Percentiles rank a stretch among this genome's conserved stretches.
These are phyloP conservation scores for Alaudala cheleensis DNA, from an alignment of 2,113 vertebrate species.

Conservation along the genomic window DNA sequence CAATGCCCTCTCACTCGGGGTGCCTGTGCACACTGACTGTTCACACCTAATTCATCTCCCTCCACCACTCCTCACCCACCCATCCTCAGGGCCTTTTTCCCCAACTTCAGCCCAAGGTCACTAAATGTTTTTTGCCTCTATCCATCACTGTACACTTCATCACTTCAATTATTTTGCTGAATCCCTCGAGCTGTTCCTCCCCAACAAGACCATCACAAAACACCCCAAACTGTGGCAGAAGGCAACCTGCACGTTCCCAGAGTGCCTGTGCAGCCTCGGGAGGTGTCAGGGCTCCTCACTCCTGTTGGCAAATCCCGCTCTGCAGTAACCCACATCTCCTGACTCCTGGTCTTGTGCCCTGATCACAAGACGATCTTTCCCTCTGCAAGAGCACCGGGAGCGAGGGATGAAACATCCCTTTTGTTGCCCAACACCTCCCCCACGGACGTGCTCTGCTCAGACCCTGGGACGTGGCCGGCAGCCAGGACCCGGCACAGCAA, in stretches of 20 bases:
- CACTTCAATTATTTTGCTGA: neutral
- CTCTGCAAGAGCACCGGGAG: slow-evolving; percentile 11
- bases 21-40: fast-evolving
- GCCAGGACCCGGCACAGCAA: neutral
- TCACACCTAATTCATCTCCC: neutral
- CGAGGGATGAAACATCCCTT: slow-evolving; percentile 45
- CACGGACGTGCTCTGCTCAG: slow-evolving; percentile 8
- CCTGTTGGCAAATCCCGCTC: neutral
- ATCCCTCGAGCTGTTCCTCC: neutral
- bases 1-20: neutral
- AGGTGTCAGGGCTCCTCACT: neutral
- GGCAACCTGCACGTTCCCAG: neutral
- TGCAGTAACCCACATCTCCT: slow-evolving; percentile 10
- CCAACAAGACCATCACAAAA: neutral
- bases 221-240: neutral
- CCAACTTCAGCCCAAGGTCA: neutral
- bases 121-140: neutral
- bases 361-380: slow-evolving; percentile 41
- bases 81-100: neutral
- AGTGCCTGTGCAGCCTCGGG: neutral
- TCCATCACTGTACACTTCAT: neutral
- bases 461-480: neutral
- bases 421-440: slow-evolving; percentile 50
- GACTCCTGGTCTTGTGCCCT: slow-evolving; percentile 50
- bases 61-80: neutral